Evolutionary conservation across 1,140 invertebrate species (phyloP), one percentile per base, ranked within the genome.

Genomic region (Aphaenogaster ashmeadi): DNA sequence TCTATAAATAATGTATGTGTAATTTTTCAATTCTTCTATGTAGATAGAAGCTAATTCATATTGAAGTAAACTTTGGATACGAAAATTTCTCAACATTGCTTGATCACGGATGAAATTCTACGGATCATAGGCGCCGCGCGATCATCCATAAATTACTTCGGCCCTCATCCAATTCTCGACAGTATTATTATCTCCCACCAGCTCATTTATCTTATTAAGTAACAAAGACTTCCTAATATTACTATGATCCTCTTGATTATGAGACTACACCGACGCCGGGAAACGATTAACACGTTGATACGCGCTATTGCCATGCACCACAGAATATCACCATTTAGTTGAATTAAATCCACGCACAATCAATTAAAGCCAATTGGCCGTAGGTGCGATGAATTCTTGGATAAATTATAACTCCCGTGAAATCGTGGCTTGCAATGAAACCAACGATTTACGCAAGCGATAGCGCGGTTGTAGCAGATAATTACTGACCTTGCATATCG

Each of bases 61-160:
- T 54, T 38, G 13, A 38, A 52, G 8, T 41, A 52, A 72, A 72
- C 2, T 56, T 54, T 9, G 6, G 36, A 41, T 38, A 38, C 0
- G 11, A 38, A 18, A 72, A 50, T 41, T 44, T n/a, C 13, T 83
- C 15, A n/a, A 27, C 0, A 13, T 52, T 52, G n/a, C n/a, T 67
- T 21, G 9, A 36, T 36, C 56, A 18, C 56, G 38, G 7, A 78
- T 3, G 44, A 52, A 52, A 80, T 44, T 50, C 44, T 72, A 38
- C 41, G 44, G 50, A 74, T 15, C 27, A 41, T 33, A 66, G 64
- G 71, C 56, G 54, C 79, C 44, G 78, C 58, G 89, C 89, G 81
- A 67, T 91, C 89, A 64, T 91, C 87, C 87, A 93, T 93, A 92
- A 93, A 93, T 94, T 92, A 93, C 84, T 67, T 60, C 56, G 83